phyloP scores from a whole-genome alignment of 2,888 invertebrate genomes.

The Laspeyria flexula region DNA sequence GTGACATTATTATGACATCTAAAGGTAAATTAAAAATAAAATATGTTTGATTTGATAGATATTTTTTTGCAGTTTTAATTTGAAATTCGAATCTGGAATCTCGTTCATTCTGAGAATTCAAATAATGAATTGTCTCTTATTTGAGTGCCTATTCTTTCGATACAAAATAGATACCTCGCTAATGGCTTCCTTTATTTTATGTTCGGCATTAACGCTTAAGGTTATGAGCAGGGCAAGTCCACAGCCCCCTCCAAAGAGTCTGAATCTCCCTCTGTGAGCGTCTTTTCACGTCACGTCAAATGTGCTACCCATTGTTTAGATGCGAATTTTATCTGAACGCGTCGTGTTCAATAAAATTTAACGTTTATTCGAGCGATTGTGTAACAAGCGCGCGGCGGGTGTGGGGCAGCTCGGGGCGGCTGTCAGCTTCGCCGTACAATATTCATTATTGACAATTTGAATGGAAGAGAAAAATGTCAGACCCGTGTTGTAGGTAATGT shows the following conservation, averaged over 20 bases:
- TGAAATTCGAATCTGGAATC: conserved; percentile 28
- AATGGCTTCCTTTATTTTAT: conserved; percentile 37
- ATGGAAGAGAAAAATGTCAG: conserved; percentile 74
- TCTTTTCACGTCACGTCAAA: conserved; percentile 49
- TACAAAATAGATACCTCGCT: conserved; percentile 34
- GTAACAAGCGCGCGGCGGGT: conserved; percentile 28
- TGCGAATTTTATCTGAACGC: conserved; percentile 45
- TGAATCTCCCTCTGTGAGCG: conserved; percentile 15
- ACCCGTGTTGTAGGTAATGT: conserved; percentile 68
- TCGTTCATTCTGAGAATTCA: conserved; percentile 25
- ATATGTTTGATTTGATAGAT: background rate
- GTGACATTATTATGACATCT: background rate
- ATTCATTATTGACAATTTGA: conserved; percentile 76
- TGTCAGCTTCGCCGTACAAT: conserved; percentile 50
- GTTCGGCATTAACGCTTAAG: conserved; percentile 34
- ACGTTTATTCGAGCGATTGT: conserved; percentile 41
- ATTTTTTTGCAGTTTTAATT: conserved; percentile 25
- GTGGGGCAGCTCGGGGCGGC: conserved; percentile 28
- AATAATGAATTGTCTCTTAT: conserved; percentile 32
- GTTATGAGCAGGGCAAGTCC: conserved; percentile 28
- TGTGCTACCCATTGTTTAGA: conserved; percentile 45
- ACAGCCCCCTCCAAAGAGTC: background rate
- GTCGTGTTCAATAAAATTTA: conserved; percentile 51
- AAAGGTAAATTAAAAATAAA: too few species aligned
- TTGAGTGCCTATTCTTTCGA: conserved; percentile 41